Evolutionary conservation across 2,113 vertebrate genomes (phyloP).

Genomic region (Theristicus caerulescens): DNA sequence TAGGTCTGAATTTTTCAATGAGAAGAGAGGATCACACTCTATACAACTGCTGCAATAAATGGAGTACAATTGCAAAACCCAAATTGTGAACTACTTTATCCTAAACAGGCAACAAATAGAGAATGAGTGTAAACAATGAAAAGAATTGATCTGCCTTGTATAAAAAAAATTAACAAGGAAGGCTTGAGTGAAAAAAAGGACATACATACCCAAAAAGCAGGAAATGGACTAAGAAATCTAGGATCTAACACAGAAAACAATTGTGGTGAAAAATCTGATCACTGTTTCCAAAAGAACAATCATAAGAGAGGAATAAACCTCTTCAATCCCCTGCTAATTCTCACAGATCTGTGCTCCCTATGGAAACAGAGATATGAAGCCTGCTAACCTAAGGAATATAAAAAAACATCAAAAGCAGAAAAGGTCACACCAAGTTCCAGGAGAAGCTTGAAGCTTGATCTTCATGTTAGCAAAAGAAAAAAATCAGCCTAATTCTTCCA

Average conservation of each 20-base stretch:
- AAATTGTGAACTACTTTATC: background rate
- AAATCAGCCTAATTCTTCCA: slow-evolving; percentile 43
- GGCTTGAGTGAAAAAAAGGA: background rate
- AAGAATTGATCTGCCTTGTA: background rate
- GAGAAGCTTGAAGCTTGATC: slow-evolving; percentile 56
- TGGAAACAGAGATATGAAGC: slow-evolving; percentile 54
- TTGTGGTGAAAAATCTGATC: background rate
- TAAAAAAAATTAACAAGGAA: background rate
- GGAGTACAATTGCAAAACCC: background rate
- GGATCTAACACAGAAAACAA: background rate
- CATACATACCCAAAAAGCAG: background rate
- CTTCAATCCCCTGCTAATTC: slow-evolving; percentile 60
- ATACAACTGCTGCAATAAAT: background rate
- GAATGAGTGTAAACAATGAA: background rate
- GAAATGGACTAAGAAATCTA: background rate
- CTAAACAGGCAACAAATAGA: background rate
- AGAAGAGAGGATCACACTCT: background rate
- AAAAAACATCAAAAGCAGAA: slow-evolving; percentile 60
- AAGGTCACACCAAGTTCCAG: slow-evolving; percentile 61
- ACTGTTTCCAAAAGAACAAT: slow-evolving; percentile 18
- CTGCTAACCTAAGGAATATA: slow-evolving; percentile 24
- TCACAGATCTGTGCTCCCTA: slow-evolving; percentile 21
- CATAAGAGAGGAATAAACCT: background rate
- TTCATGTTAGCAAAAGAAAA: slow-evolving; percentile 49
- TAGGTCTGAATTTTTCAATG: background rate